Evolutionary conservation across 2,797 vertebrate species (phyloP).

Genomic region (Mus spretus): DNA sequence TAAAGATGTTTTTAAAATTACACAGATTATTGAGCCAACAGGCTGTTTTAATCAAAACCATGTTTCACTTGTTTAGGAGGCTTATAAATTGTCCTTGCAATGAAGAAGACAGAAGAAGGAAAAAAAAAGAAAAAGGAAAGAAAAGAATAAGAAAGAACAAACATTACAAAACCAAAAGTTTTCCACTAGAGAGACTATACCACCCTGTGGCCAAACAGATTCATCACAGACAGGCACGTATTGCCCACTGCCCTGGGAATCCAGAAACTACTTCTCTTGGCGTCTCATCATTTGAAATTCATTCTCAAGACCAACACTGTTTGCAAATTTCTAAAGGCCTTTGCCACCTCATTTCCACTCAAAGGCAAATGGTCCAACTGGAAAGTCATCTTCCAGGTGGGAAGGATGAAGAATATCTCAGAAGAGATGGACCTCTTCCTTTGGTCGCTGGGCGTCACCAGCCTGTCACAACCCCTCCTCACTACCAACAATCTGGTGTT

Average conservation of each 20-base stretch:
- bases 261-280: slow-evolving; percentile 32
- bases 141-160: slow-evolving; percentile 2
- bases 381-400: slow-evolving; percentile 66
- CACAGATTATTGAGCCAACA: slow-evolving; percentile 92
- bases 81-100: slow-evolving; percentile 87
- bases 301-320: slow-evolving; percentile 52
- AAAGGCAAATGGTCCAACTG: slow-evolving; percentile 65
- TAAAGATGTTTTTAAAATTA: slow-evolving; percentile 92
- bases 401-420: slow-evolving; percentile 80
- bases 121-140: slow-evolving; percentile 5
- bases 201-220: slow-evolving; percentile 87
- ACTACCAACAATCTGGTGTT: slow-evolving; percentile 81
- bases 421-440: slow-evolving; percentile 77
- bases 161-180: slow-evolving; percentile 54
- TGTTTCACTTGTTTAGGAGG: slow-evolving; percentile 91
- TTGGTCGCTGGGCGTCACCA: slow-evolving; percentile 78
- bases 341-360: slow-evolving; percentile 65
- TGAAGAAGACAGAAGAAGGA: slow-evolving; percentile 14
- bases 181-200: slow-evolving; percentile 87
- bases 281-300: neutral
- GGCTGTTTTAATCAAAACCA: slow-evolving; percentile 92
- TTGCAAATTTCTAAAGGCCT: slow-evolving; percentile 78
- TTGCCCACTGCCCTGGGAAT: neutral
- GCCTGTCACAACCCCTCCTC: slow-evolving; percentile 58
- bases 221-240: slow-evolving; percentile 71